Base-by-base conservation (phyloP, 2,888 invertebrate genomes). In the Eugnorisma glareosa region DNA sequence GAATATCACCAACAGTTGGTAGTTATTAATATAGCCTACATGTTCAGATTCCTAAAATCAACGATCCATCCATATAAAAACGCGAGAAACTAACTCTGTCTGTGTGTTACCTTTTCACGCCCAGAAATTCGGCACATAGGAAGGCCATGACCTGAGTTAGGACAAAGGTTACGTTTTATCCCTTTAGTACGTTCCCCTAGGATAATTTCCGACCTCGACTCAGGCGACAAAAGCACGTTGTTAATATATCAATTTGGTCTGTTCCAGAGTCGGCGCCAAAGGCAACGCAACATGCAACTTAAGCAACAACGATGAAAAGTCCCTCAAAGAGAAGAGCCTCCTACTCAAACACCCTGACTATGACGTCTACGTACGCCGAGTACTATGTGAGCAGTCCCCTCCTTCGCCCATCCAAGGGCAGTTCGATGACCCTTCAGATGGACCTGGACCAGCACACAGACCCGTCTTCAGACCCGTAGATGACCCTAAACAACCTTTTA, bases 221-320 rank as follows among this genome's bases (percentile, higher is more conserved):
- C 7, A 10, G 35, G 24, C 18, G 24, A 37, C 2, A 63, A 37
- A 37, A 37, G 10, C 21, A 1, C 0, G 11, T 37, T 37, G 37
- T 37, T 13, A 2, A 63, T 37, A 37, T 24, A 37, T 68, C 24
- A 28, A 45, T 72, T 3, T 71, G 2, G 54, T 67, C 79, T 81
- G 35, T 93, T 92, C 11, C 91, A 96, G 96, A 0, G 96, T 96
- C 6, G 96, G 96, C 0, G 96, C 96, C 2, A 96, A 96, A 93
- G 96, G 96, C 75, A 96, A 96, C 76, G 95, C 96, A 0, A 96
- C 96, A 0, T 96, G 96, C 76, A 92, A 96, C 73, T 91, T 96
- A 0, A 94, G 96, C 75, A 94, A 92, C 18, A 67, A 92, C 6
- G 91, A 91, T 11, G 96, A 96, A 73, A 94, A 94, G 67, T 93